Base-by-base conservation (phyloP, 2,113 vertebrate species). In the Octodon degus region DNA sequence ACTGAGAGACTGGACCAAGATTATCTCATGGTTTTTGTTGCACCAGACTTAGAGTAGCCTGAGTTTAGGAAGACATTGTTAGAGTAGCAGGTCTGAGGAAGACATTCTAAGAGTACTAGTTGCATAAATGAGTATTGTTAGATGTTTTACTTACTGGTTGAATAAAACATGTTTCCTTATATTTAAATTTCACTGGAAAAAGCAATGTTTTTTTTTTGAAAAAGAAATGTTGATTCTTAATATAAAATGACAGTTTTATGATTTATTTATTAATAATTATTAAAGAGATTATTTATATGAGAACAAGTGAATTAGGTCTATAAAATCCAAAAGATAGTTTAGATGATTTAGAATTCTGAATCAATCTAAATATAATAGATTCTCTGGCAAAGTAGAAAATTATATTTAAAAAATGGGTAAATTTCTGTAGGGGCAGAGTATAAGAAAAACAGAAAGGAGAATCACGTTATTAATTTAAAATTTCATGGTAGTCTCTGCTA, bases 281-380 rank as follows among this genome's bases (percentile, higher is more conserved):
- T 62, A 8, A 20, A 77, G 5, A 16, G 17, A 68, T 50, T 79
- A 55, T 83, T 17, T 84, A 16, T 62, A 84, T 30, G 63, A 82
- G 62, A 70, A 60, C 5, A 2, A 47, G 50, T 32, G 43, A 58
- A 34, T 74, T 53, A 74, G 24, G 27, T 79, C 0, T n/a, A 34
- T 63, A 91, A 95, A 76, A 93, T 50, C 20, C 53, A 11, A 85
- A 84, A 47, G 8, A 74, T 70, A 37, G 22, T 93, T 94, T 58
- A 60, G 43, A 58, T 89, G n/a, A 50, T 76, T 65, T 58, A 83
- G 17, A 86, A 94, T 80, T 5, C 17, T 74, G 58, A 17, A 30
- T 93, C 37, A 60, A 74, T 93, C 47, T 80, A 90, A 94, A 63
- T 40, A 96, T n/a, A 62, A 32, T 30, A 65, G 24, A 63, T 67